Percentiles rank a stretch among this genome's conserved stretches.
Conservation (phyloP, 2,888 invertebrate species). For the Tortricodes alternella region DNA sequence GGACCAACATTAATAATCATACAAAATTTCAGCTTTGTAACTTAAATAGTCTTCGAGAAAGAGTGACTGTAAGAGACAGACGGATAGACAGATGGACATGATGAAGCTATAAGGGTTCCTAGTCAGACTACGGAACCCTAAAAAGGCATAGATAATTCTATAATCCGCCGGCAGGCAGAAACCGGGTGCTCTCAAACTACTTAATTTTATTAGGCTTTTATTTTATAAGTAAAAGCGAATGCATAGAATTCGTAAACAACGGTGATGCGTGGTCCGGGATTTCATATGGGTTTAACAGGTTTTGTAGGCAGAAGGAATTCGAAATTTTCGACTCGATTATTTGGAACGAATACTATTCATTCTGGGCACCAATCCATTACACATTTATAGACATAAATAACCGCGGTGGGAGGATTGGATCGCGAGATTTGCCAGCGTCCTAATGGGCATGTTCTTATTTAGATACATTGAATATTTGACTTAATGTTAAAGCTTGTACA, state of each 20-base stretch:
- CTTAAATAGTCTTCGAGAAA: too few species aligned
- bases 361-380: conserved; percentile 20
- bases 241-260: not conserved
- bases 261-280: not conserved
- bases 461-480: conserved; percentile 22
- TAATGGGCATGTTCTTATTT: conserved; percentile 29
- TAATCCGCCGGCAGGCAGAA: too few species aligned
- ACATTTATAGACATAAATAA: conserved; percentile 24
- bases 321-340: conserved; percentile 12
- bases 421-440: conserved; percentile 15
- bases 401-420: conserved; percentile 24
- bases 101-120: too few species aligned
- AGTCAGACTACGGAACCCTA: too few species aligned
- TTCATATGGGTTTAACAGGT: not conserved
- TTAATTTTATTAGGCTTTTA: not conserved
- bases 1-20: too few species aligned
- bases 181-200: too few species aligned
- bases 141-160: too few species aligned
- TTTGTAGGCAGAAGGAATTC: conserved; percentile 4
- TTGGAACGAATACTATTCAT: conserved; percentile 19
- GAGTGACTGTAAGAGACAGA: too few species aligned
- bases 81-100: too few species aligned
- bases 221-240: not conserved
- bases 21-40: too few species aligned
- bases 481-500: not conserved